Evolutionary conservation across 2,113 vertebrate genomes (phyloP).

Genomic region (Rhombomys opimus): DNA sequence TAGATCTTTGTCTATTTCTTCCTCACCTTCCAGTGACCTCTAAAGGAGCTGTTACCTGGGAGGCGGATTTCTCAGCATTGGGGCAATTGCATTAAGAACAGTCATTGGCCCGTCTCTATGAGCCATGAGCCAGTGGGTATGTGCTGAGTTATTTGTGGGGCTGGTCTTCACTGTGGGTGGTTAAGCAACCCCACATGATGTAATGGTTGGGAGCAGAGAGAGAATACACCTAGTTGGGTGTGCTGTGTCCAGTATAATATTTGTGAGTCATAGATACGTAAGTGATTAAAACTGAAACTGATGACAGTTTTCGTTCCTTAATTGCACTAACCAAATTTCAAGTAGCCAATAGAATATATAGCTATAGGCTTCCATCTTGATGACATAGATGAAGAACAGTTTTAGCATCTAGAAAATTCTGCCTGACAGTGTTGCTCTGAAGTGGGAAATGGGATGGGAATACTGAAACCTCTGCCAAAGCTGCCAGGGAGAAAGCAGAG

Average conservation of each 20-base stretch:
- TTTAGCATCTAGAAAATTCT: slow-evolving; percentile 1
- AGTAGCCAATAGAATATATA: neutral
- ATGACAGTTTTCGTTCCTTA: neutral
- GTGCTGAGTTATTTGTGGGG: neutral
- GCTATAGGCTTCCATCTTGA: neutral
- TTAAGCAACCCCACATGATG: neutral
- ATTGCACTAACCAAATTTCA: neutral
- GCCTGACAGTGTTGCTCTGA: neutral
- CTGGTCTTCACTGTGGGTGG: neutral
- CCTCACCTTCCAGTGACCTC: slow-evolving; percentile 52
- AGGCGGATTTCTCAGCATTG: neutral
- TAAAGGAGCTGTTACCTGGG: slow-evolving; percentile 35
- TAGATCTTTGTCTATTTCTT: slow-evolving; percentile 20
- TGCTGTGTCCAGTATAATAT: neutral
- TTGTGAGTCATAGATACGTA: neutral
- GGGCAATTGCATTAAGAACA: neutral
- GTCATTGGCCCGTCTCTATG: neutral
- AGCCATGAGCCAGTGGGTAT: neutral
- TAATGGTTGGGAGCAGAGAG: neutral
- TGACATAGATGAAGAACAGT: neutral
- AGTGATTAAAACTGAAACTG: neutral
- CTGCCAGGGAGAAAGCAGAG: neutral
- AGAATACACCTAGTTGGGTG: neutral
- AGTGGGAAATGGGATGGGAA: neutral
- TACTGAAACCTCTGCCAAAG: neutral